A percentile compares a stretch with the other conserved stretches of the same genome.
Conservation (phyloP, 2,888 invertebrate species). For the Pyrochroa serraticornis region DNA sequence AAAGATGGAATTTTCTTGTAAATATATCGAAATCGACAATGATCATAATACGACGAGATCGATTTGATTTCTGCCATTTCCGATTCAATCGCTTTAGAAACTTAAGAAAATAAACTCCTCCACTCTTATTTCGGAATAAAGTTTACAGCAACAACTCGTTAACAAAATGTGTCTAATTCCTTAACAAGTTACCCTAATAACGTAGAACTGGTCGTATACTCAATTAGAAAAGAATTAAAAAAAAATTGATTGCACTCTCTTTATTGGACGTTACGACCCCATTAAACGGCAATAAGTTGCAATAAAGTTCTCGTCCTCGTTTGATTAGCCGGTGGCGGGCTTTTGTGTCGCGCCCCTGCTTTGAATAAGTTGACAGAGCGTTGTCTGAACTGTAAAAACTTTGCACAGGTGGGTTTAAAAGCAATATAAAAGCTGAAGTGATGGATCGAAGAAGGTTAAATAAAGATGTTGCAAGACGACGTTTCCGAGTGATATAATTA, state of each 20-base stretch:
- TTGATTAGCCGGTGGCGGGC: constrained; percentile 21
- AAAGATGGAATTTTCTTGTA: no score
- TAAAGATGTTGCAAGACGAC: constrained; percentile 36
- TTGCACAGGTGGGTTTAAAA: constrained; percentile 36
- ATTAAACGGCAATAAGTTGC: constrained; percentile 17
- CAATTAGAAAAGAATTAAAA: constrained; percentile 1
- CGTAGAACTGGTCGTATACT: no score
- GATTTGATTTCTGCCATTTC: no score
- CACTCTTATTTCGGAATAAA: no score
- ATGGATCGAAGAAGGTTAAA: constrained; percentile 34
- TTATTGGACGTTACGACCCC: no score
- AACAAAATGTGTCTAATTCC: no score
- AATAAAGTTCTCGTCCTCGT: constrained; percentile 20
- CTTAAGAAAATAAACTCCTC: no score
- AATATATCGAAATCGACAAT: no score
- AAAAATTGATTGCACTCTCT: neutral
- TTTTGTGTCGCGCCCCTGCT: constrained; percentile 18
- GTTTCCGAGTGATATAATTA: constrained; percentile 44
- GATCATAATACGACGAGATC: no score
- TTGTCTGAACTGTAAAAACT: constrained; percentile 30
- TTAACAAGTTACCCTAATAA: no score
- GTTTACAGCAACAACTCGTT: no score
- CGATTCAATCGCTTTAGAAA: no score
- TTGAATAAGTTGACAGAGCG: constrained; percentile 26
- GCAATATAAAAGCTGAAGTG: constrained; percentile 36